phyloP scores from a whole-genome alignment of 1,140 invertebrate species.

The Drosophila leontia region DNA sequence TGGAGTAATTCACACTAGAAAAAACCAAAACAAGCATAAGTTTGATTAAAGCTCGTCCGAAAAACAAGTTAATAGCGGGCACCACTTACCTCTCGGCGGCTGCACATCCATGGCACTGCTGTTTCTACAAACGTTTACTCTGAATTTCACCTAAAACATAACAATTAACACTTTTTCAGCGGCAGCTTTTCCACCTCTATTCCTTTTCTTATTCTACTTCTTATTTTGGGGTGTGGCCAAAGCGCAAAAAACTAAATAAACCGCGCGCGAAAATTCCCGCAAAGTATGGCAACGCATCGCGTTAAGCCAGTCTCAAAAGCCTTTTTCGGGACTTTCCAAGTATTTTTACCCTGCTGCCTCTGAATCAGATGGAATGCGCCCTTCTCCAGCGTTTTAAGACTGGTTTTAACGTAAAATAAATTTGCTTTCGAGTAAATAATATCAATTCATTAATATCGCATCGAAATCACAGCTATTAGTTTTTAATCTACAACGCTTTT shows the following conservation, averaged over 20 bases:
- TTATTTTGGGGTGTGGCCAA: neutral
- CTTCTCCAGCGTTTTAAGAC: no score
- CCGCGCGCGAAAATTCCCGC: no score
- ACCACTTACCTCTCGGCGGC: constrained; percentile 49
- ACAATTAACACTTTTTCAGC: constrained; percentile 51
- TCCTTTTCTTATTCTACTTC: constrained; percentile 1
- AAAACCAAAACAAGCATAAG: constrained; percentile 5
- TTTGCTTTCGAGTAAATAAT: no score
- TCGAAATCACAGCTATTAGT: no score
- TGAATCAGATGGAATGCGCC: no score
- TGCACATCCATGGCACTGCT: constrained; percentile 57
- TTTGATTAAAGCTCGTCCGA: neutral
- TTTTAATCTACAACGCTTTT: no score
- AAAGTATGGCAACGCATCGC: neutral
- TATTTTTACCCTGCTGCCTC: neutral
- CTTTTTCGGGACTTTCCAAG: neutral
- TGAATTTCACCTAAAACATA: constrained; percentile 34
- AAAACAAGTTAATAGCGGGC: neutral
- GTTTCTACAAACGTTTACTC: constrained; percentile 42
- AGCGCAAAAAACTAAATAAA: neutral
- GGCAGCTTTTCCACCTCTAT: constrained; percentile 17
- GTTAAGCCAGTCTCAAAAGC: neutral
- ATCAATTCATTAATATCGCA: no score
- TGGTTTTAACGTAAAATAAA: no score
- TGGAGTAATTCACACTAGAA: neutral